Evolutionary conservation across 2,888 invertebrate species (phyloP).

Genomic region (Andrena camellia): DNA sequence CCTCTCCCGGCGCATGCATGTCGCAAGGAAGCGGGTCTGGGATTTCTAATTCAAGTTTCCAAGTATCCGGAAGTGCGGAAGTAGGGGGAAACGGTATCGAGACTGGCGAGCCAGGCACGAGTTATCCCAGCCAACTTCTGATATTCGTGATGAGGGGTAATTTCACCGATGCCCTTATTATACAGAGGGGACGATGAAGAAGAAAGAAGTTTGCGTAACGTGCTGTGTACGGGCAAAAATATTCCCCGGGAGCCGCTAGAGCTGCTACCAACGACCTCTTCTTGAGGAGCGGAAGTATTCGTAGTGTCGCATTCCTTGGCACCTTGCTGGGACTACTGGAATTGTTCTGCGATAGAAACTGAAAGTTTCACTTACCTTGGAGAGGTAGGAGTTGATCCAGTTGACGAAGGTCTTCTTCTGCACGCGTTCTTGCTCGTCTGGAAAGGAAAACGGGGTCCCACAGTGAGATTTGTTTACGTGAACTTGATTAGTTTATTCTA

Average conservation of each 20-base stretch:
- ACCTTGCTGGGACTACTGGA: background rate
- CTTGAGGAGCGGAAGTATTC: background rate
- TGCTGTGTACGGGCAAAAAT: slow-evolving; percentile 5
- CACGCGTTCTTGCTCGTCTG: slow-evolving; percentile 99
- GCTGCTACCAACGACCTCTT: no score
- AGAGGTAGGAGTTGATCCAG: slow-evolving; percentile 99
- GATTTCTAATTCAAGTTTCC: slow-evolving; percentile 75
- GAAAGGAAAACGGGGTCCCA: slow-evolving; percentile 80
- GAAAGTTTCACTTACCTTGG: slow-evolving; percentile 90
- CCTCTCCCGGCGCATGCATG: slow-evolving; percentile 64
- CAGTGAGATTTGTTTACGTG: no score
- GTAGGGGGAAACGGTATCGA: slow-evolving; percentile 68
- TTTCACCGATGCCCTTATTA: slow-evolving; percentile 55
- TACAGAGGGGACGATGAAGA: slow-evolving; percentile 10
- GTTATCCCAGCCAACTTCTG: slow-evolving; percentile 59
- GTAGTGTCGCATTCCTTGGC: background rate
- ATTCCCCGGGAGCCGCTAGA: background rate
- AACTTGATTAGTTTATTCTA: no score
- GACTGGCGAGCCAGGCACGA: slow-evolving; percentile 79
- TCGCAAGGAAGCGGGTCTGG: slow-evolving; percentile 52
- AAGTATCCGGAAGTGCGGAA: slow-evolving; percentile 79
- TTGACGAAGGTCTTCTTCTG: slow-evolving; percentile 99
- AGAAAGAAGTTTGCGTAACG: slow-evolving; percentile 10
- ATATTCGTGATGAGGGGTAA: slow-evolving; percentile 66
- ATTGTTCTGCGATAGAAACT: background rate